Base-by-base conservation (phyloP, 2,888 invertebrate species). In the Exephanes ischioxanthus region DNA sequence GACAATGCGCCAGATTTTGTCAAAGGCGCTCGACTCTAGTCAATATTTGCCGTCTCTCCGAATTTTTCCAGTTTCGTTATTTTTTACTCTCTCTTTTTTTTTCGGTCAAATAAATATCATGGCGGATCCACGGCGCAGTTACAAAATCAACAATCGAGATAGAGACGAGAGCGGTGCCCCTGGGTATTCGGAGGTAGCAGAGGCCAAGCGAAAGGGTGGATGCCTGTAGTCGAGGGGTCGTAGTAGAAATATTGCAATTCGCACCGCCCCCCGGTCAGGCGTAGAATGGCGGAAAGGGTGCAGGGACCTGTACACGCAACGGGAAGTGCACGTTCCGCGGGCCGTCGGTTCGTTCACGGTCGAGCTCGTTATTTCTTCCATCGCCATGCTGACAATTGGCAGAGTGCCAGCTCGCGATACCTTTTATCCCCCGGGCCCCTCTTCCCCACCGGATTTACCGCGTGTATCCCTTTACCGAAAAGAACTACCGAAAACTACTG, bases 341-440 rank as follows among this genome's bases (percentile, higher is more conserved):
- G 83, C 79, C 83, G 73, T 83, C 75, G 78, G 77, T 80, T 79
- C 85, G 83, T 85, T 87, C 83, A 87, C 79, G 85, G 81, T 77
- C 82, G 82, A 85, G 82, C 85, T 85, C 85, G 85, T 85, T 85
- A 85, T 85, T 85, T 85, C 85, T 82, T 79, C 76, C 85, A 85
- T 82, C 85, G 82, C 82, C 79, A 79, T 82, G 85, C 85, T 79
- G 85, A 85, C 85, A 85, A 85, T 85, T 82, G 85, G 85, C 85
- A 85, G 66, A 85, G 82, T 83, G 85, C 85, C 85, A 85, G 80
- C 88, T 89, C 89, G 88, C 89, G 85, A 90, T 90, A 89, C 90
- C 89, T 89, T 89, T 88, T 87, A 87, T 87, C 88, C 89, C 89
- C 88, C 87, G 88, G 84, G 85, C 66, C 48, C 72, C 76, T 76